phyloP scores from a whole-genome alignment of 2,113 vertebrate genomes.

The Sciurus niger region DNA sequence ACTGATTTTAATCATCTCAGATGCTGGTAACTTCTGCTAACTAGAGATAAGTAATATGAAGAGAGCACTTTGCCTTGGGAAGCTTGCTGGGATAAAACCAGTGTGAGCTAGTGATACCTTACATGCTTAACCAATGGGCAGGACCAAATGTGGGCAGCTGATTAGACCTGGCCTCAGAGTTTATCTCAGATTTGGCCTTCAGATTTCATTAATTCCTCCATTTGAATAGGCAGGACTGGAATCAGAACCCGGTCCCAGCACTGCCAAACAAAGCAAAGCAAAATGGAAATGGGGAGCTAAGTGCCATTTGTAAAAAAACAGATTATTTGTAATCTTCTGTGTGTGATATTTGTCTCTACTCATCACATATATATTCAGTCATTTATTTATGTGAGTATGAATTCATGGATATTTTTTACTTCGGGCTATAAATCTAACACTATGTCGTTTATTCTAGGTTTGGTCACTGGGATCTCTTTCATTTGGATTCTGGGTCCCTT shows the following conservation, averaged over 20 bases:
- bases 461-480: neutral
- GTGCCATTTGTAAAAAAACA: neutral
- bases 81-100: neutral
- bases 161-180: neutral
- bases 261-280: neutral
- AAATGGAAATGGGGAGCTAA: neutral
- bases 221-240: neutral
- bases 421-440: neutral
- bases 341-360: neutral
- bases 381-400: neutral
- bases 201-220: neutral
- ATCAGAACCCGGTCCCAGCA: neutral
- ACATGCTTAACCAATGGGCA: neutral
- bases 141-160: neutral
- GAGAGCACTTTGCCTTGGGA: neutral
- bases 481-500: neutral
- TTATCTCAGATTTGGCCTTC: conserved; percentile 15
- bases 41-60: neutral
- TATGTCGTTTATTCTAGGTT: neutral
- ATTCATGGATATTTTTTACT: too few relatives aligned
- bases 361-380: neutral
- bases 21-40: neutral
- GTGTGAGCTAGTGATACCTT: neutral
- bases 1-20: neutral
- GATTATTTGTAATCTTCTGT: neutral